Conservation (phyloP, 2,888 invertebrate species). For the Yponomeuta evonymella region DNA sequence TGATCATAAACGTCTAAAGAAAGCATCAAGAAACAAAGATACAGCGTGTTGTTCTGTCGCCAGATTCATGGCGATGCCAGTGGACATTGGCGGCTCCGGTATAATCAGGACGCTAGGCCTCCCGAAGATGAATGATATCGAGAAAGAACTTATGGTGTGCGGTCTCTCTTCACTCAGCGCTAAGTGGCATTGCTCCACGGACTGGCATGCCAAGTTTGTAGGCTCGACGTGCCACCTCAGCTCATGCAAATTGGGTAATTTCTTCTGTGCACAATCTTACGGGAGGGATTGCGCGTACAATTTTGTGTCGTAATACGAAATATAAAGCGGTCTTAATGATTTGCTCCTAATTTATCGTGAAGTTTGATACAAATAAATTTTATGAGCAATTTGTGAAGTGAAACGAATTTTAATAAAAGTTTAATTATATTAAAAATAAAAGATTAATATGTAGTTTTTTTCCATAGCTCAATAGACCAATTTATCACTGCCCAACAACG, state of each 20-base stretch:
- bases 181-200: conserved; percentile 36
- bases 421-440: too few species aligned
- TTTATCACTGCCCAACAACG: too few species aligned
- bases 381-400: not conserved
- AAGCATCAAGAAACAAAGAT: conserved; percentile 20
- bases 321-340: not conserved
- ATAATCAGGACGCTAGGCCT: conserved; percentile 64
- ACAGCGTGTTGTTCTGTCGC: conserved; percentile 40
- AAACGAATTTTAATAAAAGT: too few species aligned
- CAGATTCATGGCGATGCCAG: conserved; percentile 59
- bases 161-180: conserved; percentile 47
- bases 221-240: conserved; percentile 29
- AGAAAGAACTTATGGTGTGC: conserved; percentile 51
- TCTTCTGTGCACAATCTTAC: conserved; percentile 25
- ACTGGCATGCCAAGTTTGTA: conserved; percentile 44
- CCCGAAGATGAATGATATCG: conserved; percentile 59
- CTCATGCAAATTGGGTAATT: conserved; percentile 33
- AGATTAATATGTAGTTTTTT: too few species aligned
- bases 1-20: not conserved
- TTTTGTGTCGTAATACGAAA: conserved; percentile 23
- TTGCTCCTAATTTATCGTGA: not conserved
- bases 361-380: not conserved
- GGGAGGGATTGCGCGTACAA: conserved; percentile 53
- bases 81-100: conserved; percentile 65
- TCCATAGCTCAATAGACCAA: too few species aligned